A percentile compares a stretch with the other conserved stretches of the same genome.
Conservation (phyloP, 2,797 vertebrate species). For the Characodon lateralis region DNA sequence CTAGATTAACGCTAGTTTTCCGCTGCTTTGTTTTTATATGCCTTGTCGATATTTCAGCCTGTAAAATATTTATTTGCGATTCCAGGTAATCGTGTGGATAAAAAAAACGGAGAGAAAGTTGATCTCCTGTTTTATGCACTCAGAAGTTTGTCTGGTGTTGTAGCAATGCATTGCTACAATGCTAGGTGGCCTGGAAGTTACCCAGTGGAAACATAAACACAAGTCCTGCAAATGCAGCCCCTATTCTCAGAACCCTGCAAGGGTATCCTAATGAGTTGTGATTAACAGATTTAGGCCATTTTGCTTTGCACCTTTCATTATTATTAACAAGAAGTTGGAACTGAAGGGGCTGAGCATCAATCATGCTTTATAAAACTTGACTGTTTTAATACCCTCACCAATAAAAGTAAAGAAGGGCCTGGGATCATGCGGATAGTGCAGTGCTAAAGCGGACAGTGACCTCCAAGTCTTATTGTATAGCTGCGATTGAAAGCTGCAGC, state of each 20-base stretch:
- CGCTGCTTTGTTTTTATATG: too few species aligned
- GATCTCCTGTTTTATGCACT: too few species aligned
- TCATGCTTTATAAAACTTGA: slow-evolving; percentile 57
- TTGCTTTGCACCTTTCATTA: slow-evolving; percentile 63
- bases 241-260: slow-evolving; percentile 53
- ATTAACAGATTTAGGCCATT: slow-evolving; percentile 68
- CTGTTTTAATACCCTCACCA: slow-evolving; percentile 59
- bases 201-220: slow-evolving; percentile 18
- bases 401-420: slow-evolving; percentile 53
- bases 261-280: slow-evolving; percentile 53
- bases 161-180: too few species aligned
- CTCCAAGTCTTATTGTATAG: slow-evolving; percentile 34
- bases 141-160: too few species aligned
- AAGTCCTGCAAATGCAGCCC: slow-evolving; percentile 34
- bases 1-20: too few species aligned
- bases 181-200: slow-evolving; percentile 14
- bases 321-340: slow-evolving; percentile 51
- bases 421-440: slow-evolving; percentile 41
- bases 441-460: slow-evolving; percentile 45
- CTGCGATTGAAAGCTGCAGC: slow-evolving; percentile 32
- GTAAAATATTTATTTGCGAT: too few species aligned
- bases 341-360: slow-evolving; percentile 51
- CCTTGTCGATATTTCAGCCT: too few species aligned
- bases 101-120: too few species aligned
- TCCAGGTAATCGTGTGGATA: too few species aligned